Base-by-base conservation (phyloP, 2,888 invertebrate genomes). In the Anoplius nigerrimus region DNA sequence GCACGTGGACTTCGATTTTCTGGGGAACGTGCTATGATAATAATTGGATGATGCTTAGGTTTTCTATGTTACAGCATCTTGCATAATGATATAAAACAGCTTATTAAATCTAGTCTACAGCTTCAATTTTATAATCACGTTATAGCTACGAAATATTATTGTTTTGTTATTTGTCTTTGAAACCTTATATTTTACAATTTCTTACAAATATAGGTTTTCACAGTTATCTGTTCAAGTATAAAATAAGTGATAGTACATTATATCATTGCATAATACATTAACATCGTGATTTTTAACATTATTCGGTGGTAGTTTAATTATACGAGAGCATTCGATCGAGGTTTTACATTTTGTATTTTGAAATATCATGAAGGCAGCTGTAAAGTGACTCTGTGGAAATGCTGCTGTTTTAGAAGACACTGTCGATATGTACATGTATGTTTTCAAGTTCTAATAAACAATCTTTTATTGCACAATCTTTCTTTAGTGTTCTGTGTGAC, bases 381-480 rank as follows among this genome's bases (percentile, higher is more conserved):
- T 21, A 55, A 13, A 45, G 53, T 71, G 74, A 66, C 66, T 45
- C 69, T 77, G 76, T 77, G 79, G 82, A 82, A 85, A 85, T 84
- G 84, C 82, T 80, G 82, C 79, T 81, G 79, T 78, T 67, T 65
- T 58, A 62, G 69, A 66, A 52, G 67, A 74, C 65, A 55, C 69
- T 68, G 54, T 79, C 78, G 74, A 84, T 72, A 83, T 86, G 86
- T 87, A 86, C 62, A 80, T 85, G 83, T 85, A 84, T 82, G 79
- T 79, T 79, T 78, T 80, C 68, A 79, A 80, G 75, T 78, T 80
- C 68, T 78, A 87, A 87, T 86, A 87, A 87, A 84, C 66, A 68
- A 81, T 69, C 71, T 74, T 74, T 74, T 71, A 77, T 78, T 78
- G 70, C 75, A 75, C 70, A n/a, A 71, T 46, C 11, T 34, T 34